Conservation (phyloP, 2,113 vertebrate species). For the Erythrocercus mccallii region DNA sequence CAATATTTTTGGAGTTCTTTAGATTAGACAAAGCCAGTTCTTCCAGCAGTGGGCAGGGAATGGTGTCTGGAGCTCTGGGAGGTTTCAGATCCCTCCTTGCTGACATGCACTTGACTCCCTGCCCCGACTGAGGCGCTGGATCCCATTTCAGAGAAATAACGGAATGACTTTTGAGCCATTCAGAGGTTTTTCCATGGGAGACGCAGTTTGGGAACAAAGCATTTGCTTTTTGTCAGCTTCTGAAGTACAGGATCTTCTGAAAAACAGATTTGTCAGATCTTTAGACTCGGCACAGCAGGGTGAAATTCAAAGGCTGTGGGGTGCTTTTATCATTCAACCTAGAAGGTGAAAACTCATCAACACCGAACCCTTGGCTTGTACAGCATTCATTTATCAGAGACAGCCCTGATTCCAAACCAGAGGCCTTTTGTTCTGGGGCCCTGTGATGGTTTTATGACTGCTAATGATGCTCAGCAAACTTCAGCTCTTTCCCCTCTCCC, state of each 20-base stretch:
- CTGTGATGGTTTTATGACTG: not conserved
- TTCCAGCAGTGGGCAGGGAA: not conserved
- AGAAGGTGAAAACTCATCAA: conserved; percentile 1
- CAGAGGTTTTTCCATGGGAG: not conserved
- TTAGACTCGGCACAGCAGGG: not conserved
- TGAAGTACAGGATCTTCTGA: not conserved
- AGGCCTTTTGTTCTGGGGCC: not conserved
- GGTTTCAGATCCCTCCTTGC: not conserved
- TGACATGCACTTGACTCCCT: not conserved
- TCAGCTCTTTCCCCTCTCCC: not conserved
- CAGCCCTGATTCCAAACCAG: not conserved
- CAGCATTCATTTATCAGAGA: not conserved
- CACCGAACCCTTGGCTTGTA: rapidly evolving
- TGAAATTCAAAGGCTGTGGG: not conserved
- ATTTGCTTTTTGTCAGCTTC: not conserved
- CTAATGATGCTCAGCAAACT: not conserved
- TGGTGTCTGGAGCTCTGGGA: not conserved
- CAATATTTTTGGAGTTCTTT: not conserved
- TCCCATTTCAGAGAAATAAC: not conserved
- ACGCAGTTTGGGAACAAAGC: not conserved
- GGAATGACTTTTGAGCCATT: not conserved
- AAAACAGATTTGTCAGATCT: not conserved
- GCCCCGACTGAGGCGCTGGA: not conserved
- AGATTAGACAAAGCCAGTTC: not conserved
- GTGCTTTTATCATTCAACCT: not conserved